A percentile compares a stretch with the other conserved stretches of the same genome.
phyloP scores from a whole-genome alignment of 2,797 vertebrate genomes.

The Hirundo rustica region DNA sequence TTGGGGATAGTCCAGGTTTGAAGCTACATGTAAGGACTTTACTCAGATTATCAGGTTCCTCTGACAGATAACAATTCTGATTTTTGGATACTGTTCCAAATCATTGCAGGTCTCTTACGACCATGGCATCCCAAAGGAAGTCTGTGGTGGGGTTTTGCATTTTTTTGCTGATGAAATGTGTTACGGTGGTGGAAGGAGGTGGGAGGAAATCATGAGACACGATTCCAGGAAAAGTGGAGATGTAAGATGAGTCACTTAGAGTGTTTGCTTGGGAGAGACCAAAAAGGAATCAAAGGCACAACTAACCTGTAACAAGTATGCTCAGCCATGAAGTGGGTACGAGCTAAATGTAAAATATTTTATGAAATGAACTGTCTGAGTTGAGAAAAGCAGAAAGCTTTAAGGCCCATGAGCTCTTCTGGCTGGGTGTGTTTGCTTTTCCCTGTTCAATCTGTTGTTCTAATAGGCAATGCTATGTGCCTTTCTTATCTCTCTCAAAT shows the following conservation, averaged over 20 bases:
- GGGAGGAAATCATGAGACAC: slow-evolving; percentile 6
- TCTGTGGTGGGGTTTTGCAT: not conserved
- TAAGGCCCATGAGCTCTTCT: not conserved
- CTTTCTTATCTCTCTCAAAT: slow-evolving; percentile 13
- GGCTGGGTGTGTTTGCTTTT: not conserved
- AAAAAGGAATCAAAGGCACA: not conserved
- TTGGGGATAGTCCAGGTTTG: not conserved
- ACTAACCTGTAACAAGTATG: not conserved
- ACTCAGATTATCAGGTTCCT: not conserved
- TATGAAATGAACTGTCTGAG: not conserved
- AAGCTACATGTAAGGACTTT: not conserved
- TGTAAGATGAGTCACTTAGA: not conserved
- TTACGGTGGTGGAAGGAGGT: not conserved
- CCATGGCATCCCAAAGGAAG: not conserved
- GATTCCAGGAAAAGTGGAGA: not conserved
- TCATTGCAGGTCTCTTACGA: not conserved
- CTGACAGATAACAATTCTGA: not conserved
- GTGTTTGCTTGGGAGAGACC: not conserved
- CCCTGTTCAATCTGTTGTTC: not conserved
- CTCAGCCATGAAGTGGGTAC: not conserved
- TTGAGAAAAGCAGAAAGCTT: not conserved
- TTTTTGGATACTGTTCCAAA: not conserved
- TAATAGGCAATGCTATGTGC: not conserved
- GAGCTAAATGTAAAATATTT: not conserved
- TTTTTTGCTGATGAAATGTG: not conserved